Evolutionary conservation across 2,113 vertebrate species (phyloP), one percentile per base, ranked within the genome.

Genomic region (Halcyon malimbica): DNA sequence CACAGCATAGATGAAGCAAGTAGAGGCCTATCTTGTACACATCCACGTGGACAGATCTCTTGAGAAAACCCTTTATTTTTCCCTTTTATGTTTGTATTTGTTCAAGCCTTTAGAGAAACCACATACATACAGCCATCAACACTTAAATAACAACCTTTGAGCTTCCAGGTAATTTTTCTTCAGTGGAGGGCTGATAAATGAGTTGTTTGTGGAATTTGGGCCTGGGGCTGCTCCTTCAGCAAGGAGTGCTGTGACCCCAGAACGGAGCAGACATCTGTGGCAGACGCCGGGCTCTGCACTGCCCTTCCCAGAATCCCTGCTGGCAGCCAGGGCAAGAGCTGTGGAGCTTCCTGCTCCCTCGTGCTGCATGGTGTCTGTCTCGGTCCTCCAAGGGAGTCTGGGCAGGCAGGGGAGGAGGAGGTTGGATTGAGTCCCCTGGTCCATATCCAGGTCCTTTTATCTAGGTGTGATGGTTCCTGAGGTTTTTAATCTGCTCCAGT

Each of bases 231-330:
- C 46, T 90, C 67, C 50, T 78, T 64, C 54, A 68, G 54, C 69
- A 64, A 25, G 50, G 23, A 48, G 23, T 56, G 39, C 44, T n/a
- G 26, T 69, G 37, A 69, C 44, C 23, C 26, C 68, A 28, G 63
- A 65, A 24, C 4, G 50, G 63, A 16, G 15, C 10, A 4, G 2
- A 1, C 16, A 13, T 63, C 37, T 37, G 29, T 0, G 2, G 50
- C 83, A 69, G 37, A 53, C 23, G 16, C 26, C 60, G 51, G 64
- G 42, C 29, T 50, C 62, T 71, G 41, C 11, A 2, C 6, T 53
- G n/a, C 41, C 48, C 13, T 87, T 86, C 76, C 60, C 65, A 68
- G 59, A 41, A 68, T 63, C 82, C 70, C 41, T 63, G 25, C 37
- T 77, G 46, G 46, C 13, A 35, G 28, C 35, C 28, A 29, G 37